Conservation (phyloP, 2,888 invertebrate species). For the Oscheius myriophilus region DNA sequence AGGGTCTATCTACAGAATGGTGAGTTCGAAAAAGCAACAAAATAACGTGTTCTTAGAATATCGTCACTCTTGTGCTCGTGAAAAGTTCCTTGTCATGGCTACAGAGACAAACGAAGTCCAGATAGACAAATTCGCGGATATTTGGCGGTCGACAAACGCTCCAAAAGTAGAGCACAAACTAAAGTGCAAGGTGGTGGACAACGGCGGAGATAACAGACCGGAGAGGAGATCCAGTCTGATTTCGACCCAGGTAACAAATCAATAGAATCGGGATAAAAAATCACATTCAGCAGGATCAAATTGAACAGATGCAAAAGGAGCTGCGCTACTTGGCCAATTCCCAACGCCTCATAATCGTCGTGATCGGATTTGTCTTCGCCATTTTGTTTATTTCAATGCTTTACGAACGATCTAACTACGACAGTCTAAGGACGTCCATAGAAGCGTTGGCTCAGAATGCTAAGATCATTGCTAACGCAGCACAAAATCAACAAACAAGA, state of each 20-base stretch:
- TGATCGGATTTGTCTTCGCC: constrained; percentile 21
- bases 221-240: constrained; percentile 48
- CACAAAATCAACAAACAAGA: too few species aligned
- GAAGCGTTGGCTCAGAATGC: not conserved
- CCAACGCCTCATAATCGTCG: constrained; percentile 23
- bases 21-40: constrained; percentile 7
- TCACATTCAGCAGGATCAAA: constrained; percentile 10
- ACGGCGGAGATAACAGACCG: constrained; percentile 34
- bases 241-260: constrained; percentile 11
- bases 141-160: constrained; percentile 41
- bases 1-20: constrained; percentile 62
- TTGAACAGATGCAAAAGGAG: constrained; percentile 12
- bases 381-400: constrained; percentile 22
- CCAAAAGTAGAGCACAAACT: constrained; percentile 55
- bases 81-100: constrained; percentile 60
- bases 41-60: constrained; percentile 49
- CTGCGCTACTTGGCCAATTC: constrained; percentile 16
- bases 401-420: constrained; percentile 26
- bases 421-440: constrained; percentile 17
- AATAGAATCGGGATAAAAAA: not conserved
- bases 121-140: constrained; percentile 50
- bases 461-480: too few species aligned
- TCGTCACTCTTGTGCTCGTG: constrained; percentile 50
- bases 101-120: constrained; percentile 48
- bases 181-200: constrained; percentile 46